These are phyloP conservation scores for Ciconia stormi DNA, from an alignment of 2,113 vertebrate genomes.

Conservation along the genomic window DNA sequence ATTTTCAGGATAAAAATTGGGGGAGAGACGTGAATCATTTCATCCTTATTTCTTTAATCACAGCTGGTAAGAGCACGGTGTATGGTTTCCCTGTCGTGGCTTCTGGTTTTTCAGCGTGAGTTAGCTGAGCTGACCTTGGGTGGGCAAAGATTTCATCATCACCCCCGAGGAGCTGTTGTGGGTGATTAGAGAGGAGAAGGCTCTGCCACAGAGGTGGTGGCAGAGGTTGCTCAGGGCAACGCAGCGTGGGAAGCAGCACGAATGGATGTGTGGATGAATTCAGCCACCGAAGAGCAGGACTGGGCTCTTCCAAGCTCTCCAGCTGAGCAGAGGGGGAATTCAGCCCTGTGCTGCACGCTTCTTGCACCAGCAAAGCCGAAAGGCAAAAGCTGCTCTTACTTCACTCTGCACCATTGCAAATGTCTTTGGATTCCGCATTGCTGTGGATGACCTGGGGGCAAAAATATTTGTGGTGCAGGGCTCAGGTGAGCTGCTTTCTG, in stretches of 20 bases:
- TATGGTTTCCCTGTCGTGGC: not conserved
- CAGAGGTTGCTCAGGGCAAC: not conserved
- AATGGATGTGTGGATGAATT: not conserved
- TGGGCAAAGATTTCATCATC: not conserved
- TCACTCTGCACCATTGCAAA: not conserved
- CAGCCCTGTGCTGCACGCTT: not conserved
- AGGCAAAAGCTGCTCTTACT: not conserved
- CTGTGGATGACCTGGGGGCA: not conserved
- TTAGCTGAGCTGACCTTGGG: not conserved
- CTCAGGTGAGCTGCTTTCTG: not conserved
- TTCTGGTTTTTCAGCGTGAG: not conserved
- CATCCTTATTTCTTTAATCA: not conserved
- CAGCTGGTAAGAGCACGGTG: not conserved
- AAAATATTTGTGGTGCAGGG: not conserved
- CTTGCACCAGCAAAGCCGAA: not conserved
- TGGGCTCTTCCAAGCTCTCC: not conserved
- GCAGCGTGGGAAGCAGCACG: accelerated
- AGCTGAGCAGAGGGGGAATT: not conserved
- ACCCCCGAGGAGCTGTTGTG: not conserved
- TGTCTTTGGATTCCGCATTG: not conserved
- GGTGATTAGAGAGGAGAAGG: not conserved
- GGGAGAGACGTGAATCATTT: not conserved
- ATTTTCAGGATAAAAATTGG: not conserved
- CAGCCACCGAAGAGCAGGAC: not conserved
- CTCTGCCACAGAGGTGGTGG: not conserved